Conservation (phyloP, 2,797 vertebrate genomes). For the Rousettus madagascariensis region DNA sequence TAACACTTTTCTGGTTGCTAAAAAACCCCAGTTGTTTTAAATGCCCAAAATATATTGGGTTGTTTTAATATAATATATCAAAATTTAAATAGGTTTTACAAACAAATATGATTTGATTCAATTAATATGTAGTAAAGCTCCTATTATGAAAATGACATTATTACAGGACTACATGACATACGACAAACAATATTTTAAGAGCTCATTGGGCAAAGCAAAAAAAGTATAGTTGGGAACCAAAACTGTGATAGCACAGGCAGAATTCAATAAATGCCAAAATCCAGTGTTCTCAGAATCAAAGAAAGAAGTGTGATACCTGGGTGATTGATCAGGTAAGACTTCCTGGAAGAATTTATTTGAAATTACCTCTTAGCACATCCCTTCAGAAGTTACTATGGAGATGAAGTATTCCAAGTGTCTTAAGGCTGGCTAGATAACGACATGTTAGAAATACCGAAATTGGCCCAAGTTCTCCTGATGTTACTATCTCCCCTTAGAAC, state of each 20-base stretch:
- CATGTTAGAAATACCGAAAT: background rate
- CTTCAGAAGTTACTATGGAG: background rate
- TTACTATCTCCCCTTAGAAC: background rate
- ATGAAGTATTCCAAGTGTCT: background rate
- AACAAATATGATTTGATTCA: conserved; percentile 18
- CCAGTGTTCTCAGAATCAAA: background rate
- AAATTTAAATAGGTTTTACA: background rate
- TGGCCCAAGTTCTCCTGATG: background rate
- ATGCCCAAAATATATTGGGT: background rate
- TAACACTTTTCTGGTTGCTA: background rate
- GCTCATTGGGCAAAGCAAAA: background rate
- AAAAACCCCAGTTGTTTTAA: conserved; percentile 41
- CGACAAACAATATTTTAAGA: background rate
- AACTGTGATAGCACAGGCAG: background rate
- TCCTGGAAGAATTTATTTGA: background rate
- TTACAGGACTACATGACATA: background rate
- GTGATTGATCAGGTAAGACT: background rate
- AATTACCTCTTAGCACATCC: background rate
- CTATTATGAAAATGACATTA: background rate
- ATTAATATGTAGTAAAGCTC: background rate
- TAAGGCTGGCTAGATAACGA: background rate
- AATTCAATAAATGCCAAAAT: conserved; percentile 40
- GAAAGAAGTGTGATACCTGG: background rate
- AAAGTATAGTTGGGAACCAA: background rate
- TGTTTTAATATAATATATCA: background rate